phyloP scores from a whole-genome alignment of 2,113 vertebrate genomes.

The Indri indri region DNA sequence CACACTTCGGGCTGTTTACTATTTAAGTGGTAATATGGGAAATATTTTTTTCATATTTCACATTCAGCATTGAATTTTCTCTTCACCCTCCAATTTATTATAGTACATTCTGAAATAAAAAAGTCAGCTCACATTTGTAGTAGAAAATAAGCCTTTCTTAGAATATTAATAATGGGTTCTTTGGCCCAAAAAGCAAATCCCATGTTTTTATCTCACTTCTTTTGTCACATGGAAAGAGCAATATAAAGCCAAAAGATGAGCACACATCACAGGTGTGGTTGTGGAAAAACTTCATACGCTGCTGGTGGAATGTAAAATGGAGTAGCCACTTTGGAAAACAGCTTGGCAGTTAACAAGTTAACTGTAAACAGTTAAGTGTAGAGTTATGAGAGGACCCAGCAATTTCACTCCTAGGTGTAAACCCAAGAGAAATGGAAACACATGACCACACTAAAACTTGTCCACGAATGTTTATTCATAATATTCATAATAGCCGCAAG shows the following conservation, averaged over 20 bases:
- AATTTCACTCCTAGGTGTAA: not conserved
- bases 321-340: not conserved
- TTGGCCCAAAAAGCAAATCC: not conserved
- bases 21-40: not conserved
- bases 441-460: not conserved
- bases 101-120: not conserved
- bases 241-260: not conserved
- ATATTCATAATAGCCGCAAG: not conserved
- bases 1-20: not conserved
- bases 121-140: not conserved
- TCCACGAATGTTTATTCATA: not conserved
- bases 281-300: not conserved
- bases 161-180: not conserved
- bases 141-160: not conserved
- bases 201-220: not conserved
- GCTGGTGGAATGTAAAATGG: not conserved
- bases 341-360: not conserved
- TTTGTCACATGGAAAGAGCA: not conserved
- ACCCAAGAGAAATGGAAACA: not conserved
- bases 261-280: not conserved
- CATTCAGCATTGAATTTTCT: not conserved
- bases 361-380: not conserved
- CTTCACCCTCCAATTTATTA: not conserved
- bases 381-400: not conserved
- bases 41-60: not conserved